phyloP scores from a whole-genome alignment of 1,140 invertebrate species.

The Drosophila littoralis region DNA sequence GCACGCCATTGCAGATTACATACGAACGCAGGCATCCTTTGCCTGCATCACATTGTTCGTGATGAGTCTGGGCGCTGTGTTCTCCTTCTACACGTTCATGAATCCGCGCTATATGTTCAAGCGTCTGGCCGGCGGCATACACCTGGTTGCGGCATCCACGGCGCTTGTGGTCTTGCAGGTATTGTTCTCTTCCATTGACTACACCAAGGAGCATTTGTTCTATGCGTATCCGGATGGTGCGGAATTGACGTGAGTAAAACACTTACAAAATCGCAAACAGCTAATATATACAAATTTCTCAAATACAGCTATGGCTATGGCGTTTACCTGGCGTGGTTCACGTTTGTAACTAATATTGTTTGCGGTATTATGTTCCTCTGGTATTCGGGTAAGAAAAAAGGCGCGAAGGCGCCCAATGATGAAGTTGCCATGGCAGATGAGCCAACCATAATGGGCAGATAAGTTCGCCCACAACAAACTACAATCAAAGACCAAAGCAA shows the following conservation, averaged over 20 bases:
- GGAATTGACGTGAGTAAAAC: slow-evolving; percentile 85
- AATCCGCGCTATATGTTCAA: slow-evolving; percentile 96
- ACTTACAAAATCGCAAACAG: not conserved
- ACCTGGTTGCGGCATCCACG: slow-evolving; percentile 90
- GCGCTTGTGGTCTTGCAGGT: slow-evolving; percentile 93
- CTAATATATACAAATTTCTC: not conserved
- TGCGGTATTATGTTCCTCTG: slow-evolving; percentile 90
- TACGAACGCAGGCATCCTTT: slow-evolving; percentile 92
- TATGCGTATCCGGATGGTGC: slow-evolving; percentile 89
- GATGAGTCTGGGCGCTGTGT: slow-evolving; percentile 92
- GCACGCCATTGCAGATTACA: slow-evolving; percentile 89
- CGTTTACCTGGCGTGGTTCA: slow-evolving; percentile 91
- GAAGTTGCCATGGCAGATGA: slow-evolving; percentile 93
- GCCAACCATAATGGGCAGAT: slow-evolving; percentile 92
- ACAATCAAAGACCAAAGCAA: slow-evolving; percentile 74
- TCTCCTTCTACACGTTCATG: slow-evolving; percentile 93
- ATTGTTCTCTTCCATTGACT: slow-evolving; percentile 89
- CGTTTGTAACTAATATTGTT: slow-evolving; percentile 89
- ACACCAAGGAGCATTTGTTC: slow-evolving; percentile 88
- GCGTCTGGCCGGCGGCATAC: slow-evolving; percentile 92
- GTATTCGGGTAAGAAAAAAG: slow-evolving; percentile 93
- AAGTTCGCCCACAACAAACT: slow-evolving; percentile 57
- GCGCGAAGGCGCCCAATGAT: slow-evolving; percentile 91
- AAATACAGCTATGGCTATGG: slow-evolving; percentile 88
- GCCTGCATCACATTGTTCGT: slow-evolving; percentile 92